A percentile compares a stretch with the other conserved stretches of the same genome.
Evolutionary conservation across 2,888 invertebrate species (phyloP).

Genomic region (Apotomis capreana): DNA sequence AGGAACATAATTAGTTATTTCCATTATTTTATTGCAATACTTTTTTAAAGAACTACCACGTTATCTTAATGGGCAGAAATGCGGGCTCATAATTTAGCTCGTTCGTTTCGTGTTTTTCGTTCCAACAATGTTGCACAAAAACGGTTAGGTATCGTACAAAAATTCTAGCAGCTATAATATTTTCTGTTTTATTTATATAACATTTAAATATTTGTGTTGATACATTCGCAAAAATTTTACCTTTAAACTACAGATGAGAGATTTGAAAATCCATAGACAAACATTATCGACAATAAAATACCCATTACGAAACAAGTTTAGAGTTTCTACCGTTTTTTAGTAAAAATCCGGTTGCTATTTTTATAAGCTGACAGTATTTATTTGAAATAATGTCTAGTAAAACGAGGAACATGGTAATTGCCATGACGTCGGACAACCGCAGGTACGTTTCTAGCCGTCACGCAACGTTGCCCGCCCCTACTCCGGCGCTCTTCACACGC

Average conservation of each 20-base stretch:
- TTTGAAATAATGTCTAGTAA: conserved; percentile 43
- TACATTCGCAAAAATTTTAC: neutral
- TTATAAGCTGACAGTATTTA: conserved; percentile 37
- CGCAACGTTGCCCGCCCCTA: conserved; percentile 73
- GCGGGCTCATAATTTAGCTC: conserved; percentile 31
- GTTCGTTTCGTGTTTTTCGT: conserved; percentile 16
- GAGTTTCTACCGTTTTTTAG: conserved; percentile 23
- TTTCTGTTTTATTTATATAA: neutral
- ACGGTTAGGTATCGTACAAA: conserved; percentile 9
- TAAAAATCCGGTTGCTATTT: conserved; percentile 39
- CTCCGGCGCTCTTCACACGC: conserved; percentile 63
- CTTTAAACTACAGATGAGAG: conserved; percentile 9
- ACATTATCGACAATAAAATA: conserved; percentile 22
- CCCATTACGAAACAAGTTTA: conserved; percentile 29
- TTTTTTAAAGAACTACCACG: conserved; percentile 6
- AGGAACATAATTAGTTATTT: neutral
- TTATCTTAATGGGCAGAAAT: conserved; percentile 38
- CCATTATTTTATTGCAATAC: neutral
- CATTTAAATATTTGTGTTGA: conserved; percentile 1
- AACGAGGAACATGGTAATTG: conserved; percentile 65
- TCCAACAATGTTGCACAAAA: conserved; percentile 3
- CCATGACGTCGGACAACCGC: conserved; percentile 61
- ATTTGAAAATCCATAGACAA: conserved; percentile 23
- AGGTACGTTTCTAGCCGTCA: conserved; percentile 59
- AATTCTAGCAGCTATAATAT: conserved; percentile 8